Evolutionary conservation across 2,888 invertebrate species (phyloP).

Genomic region (Alsophila aescularia): DNA sequence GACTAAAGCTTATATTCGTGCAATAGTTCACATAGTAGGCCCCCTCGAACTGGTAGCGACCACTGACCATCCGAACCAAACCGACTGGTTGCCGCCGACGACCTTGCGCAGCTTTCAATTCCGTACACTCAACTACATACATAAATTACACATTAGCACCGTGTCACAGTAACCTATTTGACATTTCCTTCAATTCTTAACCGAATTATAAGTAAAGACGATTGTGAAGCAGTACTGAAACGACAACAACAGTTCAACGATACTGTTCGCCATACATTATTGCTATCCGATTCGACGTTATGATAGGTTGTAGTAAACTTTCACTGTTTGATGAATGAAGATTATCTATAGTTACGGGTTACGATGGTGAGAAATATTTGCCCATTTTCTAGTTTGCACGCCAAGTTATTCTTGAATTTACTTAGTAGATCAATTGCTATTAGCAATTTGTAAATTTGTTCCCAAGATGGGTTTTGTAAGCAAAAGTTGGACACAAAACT

Average conservation of each 20-base stretch:
- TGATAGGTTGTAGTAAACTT: conserved; percentile 43
- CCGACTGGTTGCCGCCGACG: conserved; percentile 52
- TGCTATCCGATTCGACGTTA: conserved; percentile 37
- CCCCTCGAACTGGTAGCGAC: conserved; percentile 21
- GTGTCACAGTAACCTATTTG: conserved; percentile 8
- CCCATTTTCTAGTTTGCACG: neutral
- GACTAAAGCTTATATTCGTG: neutral
- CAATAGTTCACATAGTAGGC: conserved; percentile 1
- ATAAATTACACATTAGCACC: conserved; percentile 18
- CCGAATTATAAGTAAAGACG: neutral
- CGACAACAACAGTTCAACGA: neutral
- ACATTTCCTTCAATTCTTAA: conserved; percentile 3
- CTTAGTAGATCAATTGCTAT: conserved; percentile 5
- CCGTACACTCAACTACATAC: conserved; percentile 36
- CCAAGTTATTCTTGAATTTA: too few species aligned
- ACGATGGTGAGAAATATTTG: neutral
- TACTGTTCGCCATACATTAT: conserved; percentile 37
- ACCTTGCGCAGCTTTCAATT: conserved; percentile 69
- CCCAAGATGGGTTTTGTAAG: too few species aligned
- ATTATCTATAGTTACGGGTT: conserved; percentile 5
- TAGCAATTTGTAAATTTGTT: conserved; percentile 15
- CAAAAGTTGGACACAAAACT: too few species aligned
- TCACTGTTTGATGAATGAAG: conserved; percentile 37
- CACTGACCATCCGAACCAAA: conserved; percentile 48
- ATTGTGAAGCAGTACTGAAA: neutral